Evolutionary conservation across 2,113 vertebrate genomes (phyloP).

Genomic region (Tautogolabrus adspersus): DNA sequence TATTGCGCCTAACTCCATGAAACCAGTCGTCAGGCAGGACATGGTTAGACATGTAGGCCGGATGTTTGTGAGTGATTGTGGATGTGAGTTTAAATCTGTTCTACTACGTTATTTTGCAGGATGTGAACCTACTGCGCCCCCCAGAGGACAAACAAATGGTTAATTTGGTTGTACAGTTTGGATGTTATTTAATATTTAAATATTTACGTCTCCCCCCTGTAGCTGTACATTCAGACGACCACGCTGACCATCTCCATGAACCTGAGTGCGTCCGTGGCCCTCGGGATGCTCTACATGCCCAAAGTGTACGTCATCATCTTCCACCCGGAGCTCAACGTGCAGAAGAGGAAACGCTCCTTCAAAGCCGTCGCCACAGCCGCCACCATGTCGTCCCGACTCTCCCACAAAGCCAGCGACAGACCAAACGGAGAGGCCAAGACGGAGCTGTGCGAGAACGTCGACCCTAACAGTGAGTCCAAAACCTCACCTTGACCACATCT

Average conservation of each 20-base stretch:
- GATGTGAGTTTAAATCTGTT: too few relatives aligned
- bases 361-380: constrained; percentile 96
- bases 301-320: constrained; percentile 99
- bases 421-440: constrained; percentile 98
- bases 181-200: neutral
- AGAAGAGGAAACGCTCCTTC: constrained; percentile 96
- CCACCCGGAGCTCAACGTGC: constrained; percentile 97
- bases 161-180: too few relatives aligned
- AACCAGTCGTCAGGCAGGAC: too few relatives aligned
- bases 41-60: too few relatives aligned
- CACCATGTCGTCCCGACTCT: constrained; percentile 94
- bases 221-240: constrained; percentile 99
- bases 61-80: too few relatives aligned
- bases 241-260: constrained; percentile 98
- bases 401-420: constrained; percentile 94
- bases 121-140: too few relatives aligned
- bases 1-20: too few relatives aligned
- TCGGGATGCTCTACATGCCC: constrained; percentile 98
- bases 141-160: too few relatives aligned
- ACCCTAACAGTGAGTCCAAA: constrained; percentile 92
- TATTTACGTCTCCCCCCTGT: constrained; percentile 31
- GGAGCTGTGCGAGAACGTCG: constrained; percentile 94
- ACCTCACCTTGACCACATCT: too few relatives aligned
- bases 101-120: too few relatives aligned
- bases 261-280: constrained; percentile 95